Base-by-base conservation (phyloP, 2,888 invertebrate genomes). In the Drosophila mimica region DNA sequence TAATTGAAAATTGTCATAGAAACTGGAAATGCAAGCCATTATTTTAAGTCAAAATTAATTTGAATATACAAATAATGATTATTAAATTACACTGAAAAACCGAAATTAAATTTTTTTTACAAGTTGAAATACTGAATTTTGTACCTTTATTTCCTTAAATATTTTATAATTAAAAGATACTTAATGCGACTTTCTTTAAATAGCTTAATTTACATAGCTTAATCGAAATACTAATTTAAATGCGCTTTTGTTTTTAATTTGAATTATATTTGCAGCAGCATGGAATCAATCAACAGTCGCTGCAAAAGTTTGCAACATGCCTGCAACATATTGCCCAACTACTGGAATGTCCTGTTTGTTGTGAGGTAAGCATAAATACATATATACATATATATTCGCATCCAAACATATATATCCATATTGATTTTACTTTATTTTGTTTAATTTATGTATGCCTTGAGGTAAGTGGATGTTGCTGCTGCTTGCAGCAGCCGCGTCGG, bases 261-360 rank as follows among this genome's bases (percentile, higher is more conserved):
- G 49, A 4, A 46, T 15, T 46, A 63, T 56, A 61, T 51, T 76
- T 79, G 64, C 91, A 89, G 88, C 90, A 90, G 61, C 87, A 92
- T 77, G 88, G 87, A 76, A 90, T 93, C 75, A 92, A 93, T 91
- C 92, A 93, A 81, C 92, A 92, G 78, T 93, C 93, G 78, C 87
- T 94, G 76, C 93, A 94, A 89, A 93, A 93, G 87, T 93, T 94
- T 87, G 93, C 93, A 60, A 91, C 92, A 71, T 94, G 93, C 90
- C 91, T 94, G 74, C 93, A 93, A 91, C 92, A 93, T 77, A 93
- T 93, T 79, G 92, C 94, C 76, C 93, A 93, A 87, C 92, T 94
- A 78, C 90, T 94, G 82, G 94, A 94, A 87, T 94, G 94, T 91
- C 94, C 94, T 73, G 93, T 94, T 74, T 94, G 94, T 85, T 92